Evolutionary conservation across 2,797 vertebrate genomes (phyloP).

Genomic region (Tapera naevia): DNA sequence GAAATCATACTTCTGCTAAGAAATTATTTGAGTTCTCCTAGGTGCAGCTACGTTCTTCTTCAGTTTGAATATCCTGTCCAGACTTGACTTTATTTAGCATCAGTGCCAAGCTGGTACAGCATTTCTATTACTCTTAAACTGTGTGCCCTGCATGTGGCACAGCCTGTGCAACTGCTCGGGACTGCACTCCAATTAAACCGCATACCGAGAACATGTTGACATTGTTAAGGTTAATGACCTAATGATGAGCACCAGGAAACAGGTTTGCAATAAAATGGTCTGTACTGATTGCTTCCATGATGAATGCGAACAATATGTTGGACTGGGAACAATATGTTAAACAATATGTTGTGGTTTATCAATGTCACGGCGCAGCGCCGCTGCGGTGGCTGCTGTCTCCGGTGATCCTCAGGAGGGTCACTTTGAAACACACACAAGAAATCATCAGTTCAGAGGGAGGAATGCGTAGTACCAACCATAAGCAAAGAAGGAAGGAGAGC

Average conservation of each 20-base stretch:
- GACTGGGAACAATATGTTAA: slow-evolving; percentile 70
- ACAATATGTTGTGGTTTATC: slow-evolving; percentile 72
- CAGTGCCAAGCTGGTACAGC: neutral
- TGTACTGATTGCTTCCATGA: slow-evolving; percentile 48
- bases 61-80: neutral
- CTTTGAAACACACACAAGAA: neutral
- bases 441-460: neutral
- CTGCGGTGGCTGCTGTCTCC: neutral
- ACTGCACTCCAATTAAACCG: slow-evolving; percentile 58
- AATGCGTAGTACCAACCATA: neutral
- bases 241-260: slow-evolving; percentile 60
- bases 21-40: neutral
- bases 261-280: slow-evolving; percentile 55
- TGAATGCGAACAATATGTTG: slow-evolving; percentile 70
- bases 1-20: neutral
- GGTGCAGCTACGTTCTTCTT: neutral
- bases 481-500: neutral
- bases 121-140: neutral
- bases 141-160: neutral
- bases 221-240: slow-evolving; percentile 67
- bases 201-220: slow-evolving; percentile 53
- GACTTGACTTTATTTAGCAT: neutral
- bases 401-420: slow-evolving; percentile 44
- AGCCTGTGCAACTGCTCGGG: neutral
- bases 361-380: slow-evolving; percentile 42